phyloP scores from a whole-genome alignment of 1,140 invertebrate species.

The Neotoxoptera formosana region DNA sequence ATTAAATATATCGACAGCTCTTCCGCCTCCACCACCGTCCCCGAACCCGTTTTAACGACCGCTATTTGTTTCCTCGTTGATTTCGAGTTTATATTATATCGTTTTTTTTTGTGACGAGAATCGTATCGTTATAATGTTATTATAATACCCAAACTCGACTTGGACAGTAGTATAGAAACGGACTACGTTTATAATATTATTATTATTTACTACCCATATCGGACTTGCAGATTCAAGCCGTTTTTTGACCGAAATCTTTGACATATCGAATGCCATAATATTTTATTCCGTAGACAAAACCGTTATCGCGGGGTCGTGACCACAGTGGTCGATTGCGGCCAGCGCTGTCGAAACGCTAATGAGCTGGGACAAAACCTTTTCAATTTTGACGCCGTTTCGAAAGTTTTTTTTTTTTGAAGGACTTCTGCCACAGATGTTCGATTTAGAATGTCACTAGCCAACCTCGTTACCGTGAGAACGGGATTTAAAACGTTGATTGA shows the following conservation, averaged over 20 bases:
- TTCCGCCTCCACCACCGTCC: not conserved
- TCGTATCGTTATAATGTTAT: not conserved
- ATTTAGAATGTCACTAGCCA: too few relatives aligned
- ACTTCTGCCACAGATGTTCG: too few relatives aligned
- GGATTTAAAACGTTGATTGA: too few relatives aligned
- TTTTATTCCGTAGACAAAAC: not conserved
- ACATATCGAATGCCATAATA: not conserved
- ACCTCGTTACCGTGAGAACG: too few relatives aligned
- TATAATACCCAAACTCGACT: not conserved
- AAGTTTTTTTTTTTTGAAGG: too few relatives aligned
- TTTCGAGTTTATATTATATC: not conserved
- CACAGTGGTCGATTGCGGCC: too few relatives aligned
- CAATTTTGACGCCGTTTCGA: not conserved
- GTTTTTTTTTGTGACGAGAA: not conserved
- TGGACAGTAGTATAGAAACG: not conserved
- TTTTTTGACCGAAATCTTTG: too few relatives aligned
- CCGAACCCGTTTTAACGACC: not conserved
- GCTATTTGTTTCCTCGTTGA: not conserved
- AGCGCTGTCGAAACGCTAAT: not conserved
- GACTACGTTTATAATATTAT: not conserved
- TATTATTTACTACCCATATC: too few relatives aligned
- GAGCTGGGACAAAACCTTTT: not conserved
- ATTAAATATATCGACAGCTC: not conserved
- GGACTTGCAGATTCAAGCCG: too few relatives aligned
- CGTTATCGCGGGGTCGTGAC: not conserved